Conservation (phyloP, 2,113 vertebrate genomes). For the Hassar affinis region DNA sequence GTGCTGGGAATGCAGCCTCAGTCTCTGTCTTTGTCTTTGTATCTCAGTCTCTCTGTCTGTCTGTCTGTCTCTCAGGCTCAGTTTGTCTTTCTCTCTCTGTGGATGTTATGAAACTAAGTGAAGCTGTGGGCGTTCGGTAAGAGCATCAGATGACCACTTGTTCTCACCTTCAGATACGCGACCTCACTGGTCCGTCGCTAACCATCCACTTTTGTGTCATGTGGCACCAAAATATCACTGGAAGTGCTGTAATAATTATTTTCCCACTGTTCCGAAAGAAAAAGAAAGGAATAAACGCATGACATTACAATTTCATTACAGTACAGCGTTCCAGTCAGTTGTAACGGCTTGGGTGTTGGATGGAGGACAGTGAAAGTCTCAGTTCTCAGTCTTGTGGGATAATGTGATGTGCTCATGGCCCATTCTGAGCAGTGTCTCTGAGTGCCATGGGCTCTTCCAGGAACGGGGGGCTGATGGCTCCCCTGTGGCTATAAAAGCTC, state of each 20-base stretch:
- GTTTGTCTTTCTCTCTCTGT: background rate
- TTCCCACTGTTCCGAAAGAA: background rate
- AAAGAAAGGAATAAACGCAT: no score
- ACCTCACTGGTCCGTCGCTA: background rate
- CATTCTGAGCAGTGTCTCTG: background rate
- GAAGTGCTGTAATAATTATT: background rate
- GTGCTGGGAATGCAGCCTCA: no score
- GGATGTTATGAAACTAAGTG: constrained; percentile 16
- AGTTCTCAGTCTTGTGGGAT: constrained; percentile 7
- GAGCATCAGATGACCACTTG: background rate
- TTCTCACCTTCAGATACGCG: background rate
- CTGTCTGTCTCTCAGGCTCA: background rate
- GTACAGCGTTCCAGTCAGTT: background rate
- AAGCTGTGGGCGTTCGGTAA: background rate
- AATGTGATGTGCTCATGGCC: constrained; percentile 24
- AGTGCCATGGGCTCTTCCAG: constrained; percentile 16
- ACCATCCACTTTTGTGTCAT: background rate
- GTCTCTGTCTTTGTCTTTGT: background rate
- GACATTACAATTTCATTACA: constrained; percentile 4
- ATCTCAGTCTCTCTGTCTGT: background rate
- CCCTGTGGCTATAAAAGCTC: background rate
- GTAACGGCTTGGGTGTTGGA: background rate
- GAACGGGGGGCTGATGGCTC: constrained; percentile 20
- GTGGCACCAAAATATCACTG: constrained; percentile 16
- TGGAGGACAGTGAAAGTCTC: background rate